Percentiles rank a stretch among this genome's conserved stretches.
These are phyloP conservation scores for Acleris emargana DNA, from an alignment of 2,888 invertebrate genomes.

Conservation along the genomic window DNA sequence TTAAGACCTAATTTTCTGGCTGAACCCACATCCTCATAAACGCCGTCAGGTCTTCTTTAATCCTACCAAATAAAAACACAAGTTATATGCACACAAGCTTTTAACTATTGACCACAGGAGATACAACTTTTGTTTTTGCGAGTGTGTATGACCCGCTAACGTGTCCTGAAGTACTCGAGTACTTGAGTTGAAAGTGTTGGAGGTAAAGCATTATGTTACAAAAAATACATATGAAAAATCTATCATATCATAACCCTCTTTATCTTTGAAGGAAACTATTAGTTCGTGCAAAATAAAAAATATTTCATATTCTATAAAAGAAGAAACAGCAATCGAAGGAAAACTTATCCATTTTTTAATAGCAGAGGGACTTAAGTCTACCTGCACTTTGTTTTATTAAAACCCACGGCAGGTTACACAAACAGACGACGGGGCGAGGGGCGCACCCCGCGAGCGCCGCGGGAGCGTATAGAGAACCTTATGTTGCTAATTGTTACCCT, in stretches of 20 bases:
- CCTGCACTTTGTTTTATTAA: constrained; percentile 35
- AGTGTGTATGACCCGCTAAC: no score
- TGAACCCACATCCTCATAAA: no score
- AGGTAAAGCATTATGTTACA: neutral
- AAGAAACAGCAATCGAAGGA: constrained; percentile 5
- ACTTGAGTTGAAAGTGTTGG: neutral
- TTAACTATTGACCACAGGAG: no score
- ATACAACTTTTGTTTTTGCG: no score
- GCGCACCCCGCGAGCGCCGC: constrained; percentile 17
- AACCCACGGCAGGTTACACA: constrained; percentile 26
- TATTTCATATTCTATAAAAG: constrained; percentile 3
- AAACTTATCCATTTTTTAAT: constrained; percentile 16
- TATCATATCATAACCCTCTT: neutral
- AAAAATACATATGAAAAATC: neutral
- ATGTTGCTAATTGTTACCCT: constrained; percentile 30
- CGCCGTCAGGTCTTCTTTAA: no score
- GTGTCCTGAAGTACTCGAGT: neutral
- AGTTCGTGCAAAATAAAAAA: constrained; percentile 4
- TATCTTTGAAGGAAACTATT: neutral
- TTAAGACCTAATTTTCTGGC: no score
- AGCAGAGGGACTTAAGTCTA: constrained; percentile 16
- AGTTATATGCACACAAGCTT: no score
- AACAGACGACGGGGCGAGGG: constrained; percentile 30
- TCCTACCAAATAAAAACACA: no score
- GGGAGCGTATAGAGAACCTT: constrained; percentile 15